These are phyloP conservation scores for Actinostola sp. DNA, from an alignment of 92 coral and sea anemone species.

Conservation along the genomic window DNA sequence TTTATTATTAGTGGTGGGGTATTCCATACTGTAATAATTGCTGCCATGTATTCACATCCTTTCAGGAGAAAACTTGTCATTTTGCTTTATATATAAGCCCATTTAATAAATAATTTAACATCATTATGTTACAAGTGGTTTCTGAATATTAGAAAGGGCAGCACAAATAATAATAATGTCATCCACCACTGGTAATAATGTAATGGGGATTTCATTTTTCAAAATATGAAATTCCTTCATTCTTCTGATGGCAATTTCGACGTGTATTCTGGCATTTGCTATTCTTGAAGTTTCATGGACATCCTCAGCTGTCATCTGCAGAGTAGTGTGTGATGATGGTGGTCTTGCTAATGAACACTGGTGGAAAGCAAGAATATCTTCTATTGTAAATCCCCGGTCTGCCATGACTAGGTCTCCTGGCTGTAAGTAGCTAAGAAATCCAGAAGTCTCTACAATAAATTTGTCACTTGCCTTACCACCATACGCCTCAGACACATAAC, in stretches of 20 bases:
- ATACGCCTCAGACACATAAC: constrained; percentile 42
- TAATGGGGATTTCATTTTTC: constrained; percentile 43
- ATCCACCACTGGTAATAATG: constrained; percentile 36
- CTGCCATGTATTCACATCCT: too few species aligned
- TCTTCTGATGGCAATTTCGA: constrained; percentile 43
- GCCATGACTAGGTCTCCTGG: constrained; percentile 53
- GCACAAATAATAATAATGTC: constrained; percentile 45
- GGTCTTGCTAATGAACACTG: constrained; percentile 39
- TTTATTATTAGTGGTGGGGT: too few species aligned
- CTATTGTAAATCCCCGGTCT: constrained; percentile 52
- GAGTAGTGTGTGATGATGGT: constrained; percentile 20
- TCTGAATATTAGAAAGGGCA: constrained; percentile 4
- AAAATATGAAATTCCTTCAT: constrained; percentile 45
- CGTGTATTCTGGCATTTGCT: constrained; percentile 54
- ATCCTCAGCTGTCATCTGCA: constrained; percentile 46
- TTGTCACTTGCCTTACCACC: constrained; percentile 58
- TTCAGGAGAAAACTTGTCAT: too few species aligned
- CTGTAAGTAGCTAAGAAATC: constrained; percentile 17
- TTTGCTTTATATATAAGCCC: too few species aligned
- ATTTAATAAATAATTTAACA: too few species aligned
- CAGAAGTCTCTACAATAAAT: constrained; percentile 27
- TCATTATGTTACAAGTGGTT: background rate
- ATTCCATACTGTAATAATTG: too few species aligned
- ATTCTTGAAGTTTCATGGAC: constrained; percentile 37
- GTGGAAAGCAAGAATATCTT: constrained; percentile 26